phyloP scores from a whole-genome alignment of 2,113 vertebrate genomes.

The Paraplagusia blochii region DNA sequence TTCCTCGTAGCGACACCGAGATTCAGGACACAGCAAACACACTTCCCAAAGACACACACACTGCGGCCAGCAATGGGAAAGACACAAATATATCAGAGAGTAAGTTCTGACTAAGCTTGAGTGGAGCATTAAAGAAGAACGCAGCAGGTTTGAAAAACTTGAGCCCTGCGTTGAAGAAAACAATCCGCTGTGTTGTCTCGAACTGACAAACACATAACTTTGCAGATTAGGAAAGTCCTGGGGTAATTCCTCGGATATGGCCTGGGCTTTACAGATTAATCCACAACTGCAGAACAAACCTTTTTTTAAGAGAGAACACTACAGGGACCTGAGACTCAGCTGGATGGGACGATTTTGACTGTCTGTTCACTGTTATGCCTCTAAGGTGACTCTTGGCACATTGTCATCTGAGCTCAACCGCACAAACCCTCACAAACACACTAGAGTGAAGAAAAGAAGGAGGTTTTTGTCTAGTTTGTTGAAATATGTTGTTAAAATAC shows the following conservation, averaged over 20 bases:
- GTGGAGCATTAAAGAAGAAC: conserved; percentile 14
- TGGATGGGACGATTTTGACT: conserved; percentile 23
- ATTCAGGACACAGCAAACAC: conserved; percentile 65
- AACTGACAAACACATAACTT: conserved; percentile 65
- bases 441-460: conserved; percentile 32
- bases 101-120: conserved; percentile 49
- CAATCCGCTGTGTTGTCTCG: conserved; percentile 56
- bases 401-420: conserved; percentile 39
- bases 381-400: conserved; percentile 23
- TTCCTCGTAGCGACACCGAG: conserved; percentile 81
- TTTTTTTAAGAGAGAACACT: conserved; percentile 50
- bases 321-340: conserved; percentile 31
- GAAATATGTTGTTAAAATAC: conserved; percentile 32
- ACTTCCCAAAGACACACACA: conserved; percentile 63
- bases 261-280: conserved; percentile 69
- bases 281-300: conserved; percentile 42
- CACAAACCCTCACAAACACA: conserved; percentile 42
- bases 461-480: conserved; percentile 18
- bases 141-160: conserved; percentile 9
- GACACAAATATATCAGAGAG: conserved; percentile 73
- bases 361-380: conserved; percentile 18
- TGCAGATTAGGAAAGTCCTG: conserved; percentile 66
- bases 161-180: conserved; percentile 24
- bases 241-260: conserved; percentile 66
- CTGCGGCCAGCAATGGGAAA: conserved; percentile 81